A percentile compares a stretch with the other conserved stretches of the same genome.
Conservation (phyloP, 1,140 invertebrate species). For the Drosophila lowei region DNA sequence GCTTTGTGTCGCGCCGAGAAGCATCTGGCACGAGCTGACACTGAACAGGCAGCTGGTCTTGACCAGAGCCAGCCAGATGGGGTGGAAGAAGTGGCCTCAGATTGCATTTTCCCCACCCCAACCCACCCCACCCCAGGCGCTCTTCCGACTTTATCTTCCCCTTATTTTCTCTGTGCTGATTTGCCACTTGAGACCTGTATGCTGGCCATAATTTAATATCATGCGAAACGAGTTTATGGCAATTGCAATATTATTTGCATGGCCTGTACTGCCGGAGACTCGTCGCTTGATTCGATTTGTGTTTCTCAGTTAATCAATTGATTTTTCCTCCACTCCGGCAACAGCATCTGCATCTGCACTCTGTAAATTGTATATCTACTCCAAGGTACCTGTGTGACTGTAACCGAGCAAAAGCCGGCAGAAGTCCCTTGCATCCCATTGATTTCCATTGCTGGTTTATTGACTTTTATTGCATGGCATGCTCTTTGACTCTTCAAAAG, state of each 20-base stretch:
- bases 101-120: conserved; percentile 24
- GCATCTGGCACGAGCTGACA: neutral
- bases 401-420: too few relatives aligned
- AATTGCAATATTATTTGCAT: conserved; percentile 46
- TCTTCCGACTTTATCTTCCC: neutral
- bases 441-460: conserved; percentile 24
- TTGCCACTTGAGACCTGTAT: conserved; percentile 29
- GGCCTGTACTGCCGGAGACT: conserved; percentile 2
- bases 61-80: conserved; percentile 9
- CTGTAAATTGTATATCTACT: too few relatives aligned
- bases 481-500: conserved; percentile 21
- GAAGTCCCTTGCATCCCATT: conserved; percentile 20
- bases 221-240: conserved; percentile 33
- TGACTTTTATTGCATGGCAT: conserved; percentile 27
- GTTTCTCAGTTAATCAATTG: conserved; percentile 49
- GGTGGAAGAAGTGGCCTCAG: conserved; percentile 3
- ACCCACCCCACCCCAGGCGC: neutral
- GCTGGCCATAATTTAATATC: conserved; percentile 49
- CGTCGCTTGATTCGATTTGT: conserved; percentile 42
- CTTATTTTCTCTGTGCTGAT: conserved; percentile 35
- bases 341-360: neutral
- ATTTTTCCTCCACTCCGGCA: conserved; percentile 22
- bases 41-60: conserved; percentile 15
- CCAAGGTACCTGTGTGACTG: too few relatives aligned
- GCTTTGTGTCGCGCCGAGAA: conserved; percentile 7